Conservation (phyloP, 2,888 invertebrate species). For the Cyclophora albipunctata region DNA sequence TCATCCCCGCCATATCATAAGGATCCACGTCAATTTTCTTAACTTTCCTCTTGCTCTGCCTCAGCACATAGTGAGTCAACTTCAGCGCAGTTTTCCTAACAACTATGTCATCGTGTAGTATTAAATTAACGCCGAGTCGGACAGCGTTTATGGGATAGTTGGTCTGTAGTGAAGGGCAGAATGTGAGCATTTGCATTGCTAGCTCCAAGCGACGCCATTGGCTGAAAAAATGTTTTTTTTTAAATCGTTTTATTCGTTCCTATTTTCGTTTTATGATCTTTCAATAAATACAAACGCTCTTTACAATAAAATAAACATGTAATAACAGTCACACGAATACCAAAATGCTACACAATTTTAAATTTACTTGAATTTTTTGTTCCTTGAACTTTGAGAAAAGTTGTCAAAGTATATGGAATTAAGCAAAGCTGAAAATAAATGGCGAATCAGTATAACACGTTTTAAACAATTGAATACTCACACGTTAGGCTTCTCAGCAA, state of each 20-base stretch:
- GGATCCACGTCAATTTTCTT: constrained; percentile 77
- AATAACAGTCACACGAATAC: too few species aligned
- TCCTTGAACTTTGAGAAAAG: too few species aligned
- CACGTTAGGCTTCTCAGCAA: constrained; percentile 58
- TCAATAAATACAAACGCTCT: too few species aligned
- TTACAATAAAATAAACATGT: too few species aligned
- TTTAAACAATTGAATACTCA: constrained; percentile 25
- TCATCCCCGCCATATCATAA: constrained; percentile 49
- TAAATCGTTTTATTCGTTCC: too few species aligned
- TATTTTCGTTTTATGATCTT: too few species aligned
- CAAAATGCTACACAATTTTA: too few species aligned
- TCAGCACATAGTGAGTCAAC: constrained; percentile 77
- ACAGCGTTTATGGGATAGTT: constrained; percentile 78
- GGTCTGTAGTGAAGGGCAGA: constrained; percentile 82
- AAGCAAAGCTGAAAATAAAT: too few species aligned
- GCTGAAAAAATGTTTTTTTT: constrained; percentile 38
- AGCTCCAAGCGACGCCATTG: constrained; percentile 90
- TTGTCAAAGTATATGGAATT: too few species aligned
- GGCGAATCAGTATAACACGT: too few species aligned
- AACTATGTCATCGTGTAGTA: constrained; percentile 86
- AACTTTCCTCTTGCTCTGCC: constrained; percentile 82
- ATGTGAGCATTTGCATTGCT: constrained; percentile 82
- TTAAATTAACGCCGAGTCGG: constrained; percentile 76
- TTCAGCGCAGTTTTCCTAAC: constrained; percentile 82
- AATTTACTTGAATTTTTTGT: too few species aligned